A percentile compares a stretch with the other conserved stretches of the same genome.
Evolutionary conservation across 2,113 vertebrate species (phyloP).

Genomic region (Leiothrix lutea): DNA sequence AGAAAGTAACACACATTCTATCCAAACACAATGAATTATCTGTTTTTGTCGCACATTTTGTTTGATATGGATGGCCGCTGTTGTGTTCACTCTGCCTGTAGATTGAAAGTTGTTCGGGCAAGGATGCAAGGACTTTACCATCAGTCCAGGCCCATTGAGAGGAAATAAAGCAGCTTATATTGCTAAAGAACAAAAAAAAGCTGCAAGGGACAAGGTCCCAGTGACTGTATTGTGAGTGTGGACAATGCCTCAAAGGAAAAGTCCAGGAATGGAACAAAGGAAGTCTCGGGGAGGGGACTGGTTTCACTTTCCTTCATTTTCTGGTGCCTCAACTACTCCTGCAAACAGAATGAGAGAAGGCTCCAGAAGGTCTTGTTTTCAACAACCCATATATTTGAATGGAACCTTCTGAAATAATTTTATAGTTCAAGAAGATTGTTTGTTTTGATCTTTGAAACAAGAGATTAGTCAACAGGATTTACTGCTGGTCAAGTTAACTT

Average conservation of each 20-base stretch:
- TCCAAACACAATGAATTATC: not conserved
- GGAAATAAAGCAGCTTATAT: not conserved
- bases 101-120: not conserved
- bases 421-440: not conserved
- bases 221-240: not conserved
- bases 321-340: not conserved
- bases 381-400: not conserved
- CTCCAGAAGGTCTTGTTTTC: not conserved
- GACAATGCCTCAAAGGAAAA: not conserved
- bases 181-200: not conserved
- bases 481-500: not conserved
- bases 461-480: not conserved
- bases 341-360: not conserved
- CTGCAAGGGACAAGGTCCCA: not conserved
- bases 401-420: not conserved
- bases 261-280: not conserved
- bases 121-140: not conserved
- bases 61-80: not conserved
- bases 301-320: not conserved
- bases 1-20: not conserved
- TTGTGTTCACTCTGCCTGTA: not conserved
- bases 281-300: not conserved
- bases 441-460: not conserved
- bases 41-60: not conserved
- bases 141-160: not conserved